Evolutionary conservation across 2,888 invertebrate species (phyloP).

Genomic region (Aplocera efformata): DNA sequence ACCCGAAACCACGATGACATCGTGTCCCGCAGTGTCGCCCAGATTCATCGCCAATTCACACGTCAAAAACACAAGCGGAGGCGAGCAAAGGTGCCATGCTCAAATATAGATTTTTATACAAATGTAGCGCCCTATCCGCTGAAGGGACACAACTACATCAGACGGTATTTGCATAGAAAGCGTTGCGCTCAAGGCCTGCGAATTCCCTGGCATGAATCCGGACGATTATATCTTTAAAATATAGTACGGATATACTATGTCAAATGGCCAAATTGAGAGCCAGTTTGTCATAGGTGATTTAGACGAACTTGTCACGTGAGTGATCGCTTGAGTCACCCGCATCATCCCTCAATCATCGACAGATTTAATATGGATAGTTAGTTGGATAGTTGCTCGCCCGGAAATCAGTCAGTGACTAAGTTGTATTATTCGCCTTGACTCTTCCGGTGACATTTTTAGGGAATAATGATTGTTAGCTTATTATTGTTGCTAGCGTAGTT

Average conservation of each 20-base stretch:
- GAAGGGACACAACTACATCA: constrained; percentile 58
- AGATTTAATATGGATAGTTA: neutral
- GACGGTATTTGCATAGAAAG: constrained; percentile 58
- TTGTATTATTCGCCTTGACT: too few species aligned
- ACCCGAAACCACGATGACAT: constrained; percentile 72
- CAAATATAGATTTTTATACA: constrained; percentile 39
- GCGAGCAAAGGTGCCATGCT: constrained; percentile 41
- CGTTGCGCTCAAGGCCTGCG: constrained; percentile 57
- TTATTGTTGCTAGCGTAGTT: too few species aligned
- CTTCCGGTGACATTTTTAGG: too few species aligned
- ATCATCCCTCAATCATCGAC: constrained; percentile 13
- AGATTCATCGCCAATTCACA: constrained; percentile 57
- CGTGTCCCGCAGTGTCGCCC: constrained; percentile 34
- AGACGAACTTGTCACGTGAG: constrained; percentile 36
- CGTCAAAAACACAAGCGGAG: constrained; percentile 43
- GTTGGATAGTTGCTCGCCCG: neutral
- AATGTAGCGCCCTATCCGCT: constrained; percentile 52
- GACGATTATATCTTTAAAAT: constrained; percentile 51
- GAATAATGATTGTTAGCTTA: too few species aligned
- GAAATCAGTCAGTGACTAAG: constrained; percentile 1
- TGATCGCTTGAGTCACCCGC: constrained; percentile 24
- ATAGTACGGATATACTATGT: constrained; percentile 40
- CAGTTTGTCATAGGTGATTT: constrained; percentile 47
- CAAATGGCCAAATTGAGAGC: constrained; percentile 61
- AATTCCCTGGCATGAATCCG: constrained; percentile 73